Base-by-base conservation (phyloP, 1,140 invertebrate genomes). In the Drosophila ananassae region DNA sequence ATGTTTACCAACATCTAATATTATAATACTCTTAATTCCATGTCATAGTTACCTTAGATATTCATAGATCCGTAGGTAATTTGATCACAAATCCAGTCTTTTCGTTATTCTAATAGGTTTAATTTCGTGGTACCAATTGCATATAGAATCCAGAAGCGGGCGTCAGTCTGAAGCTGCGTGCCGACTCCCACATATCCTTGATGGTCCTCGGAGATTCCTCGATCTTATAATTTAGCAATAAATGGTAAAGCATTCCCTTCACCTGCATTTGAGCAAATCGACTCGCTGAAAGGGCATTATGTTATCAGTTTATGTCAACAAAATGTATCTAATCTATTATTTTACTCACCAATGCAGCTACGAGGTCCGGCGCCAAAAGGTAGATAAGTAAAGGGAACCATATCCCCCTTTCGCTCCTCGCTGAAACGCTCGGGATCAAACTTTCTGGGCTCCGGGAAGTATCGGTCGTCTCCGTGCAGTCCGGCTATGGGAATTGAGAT, bases 331-430 rank as follows among this genome's bases (percentile, higher is more conserved):
- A 5, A 4, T 10, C 10, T 4, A 37, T 28, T 3, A 10, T 12
- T 4, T 3, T 37, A 37, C 92, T 92, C 91, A 80, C 93, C 94
- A 58, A 95, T 93, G 71, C 94, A 95, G 66, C 93, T 94, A 48
- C 94, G 90, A 2, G 94, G 94, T 21, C 94, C 94, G 10, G 84
- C 83, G 8, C 94, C 94, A 74, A 95, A 95, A 0, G 94, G 93
- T 34, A 94, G 44, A 82, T 92, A 94, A 0, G 92, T 76, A 41
- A 90, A 93, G 0, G 92, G 92, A 21, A 91, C 77, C 22, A 92
- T 60, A 1, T 90, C 89, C 4, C 51, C 30, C 21, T 91, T 92
- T 53, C 92, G 92, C 24, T 92, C 92, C 12, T 91, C 90, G 28
- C 79, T 89, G 54, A 93, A 94, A 30, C 93, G 79, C 44, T 94